Conservation (phyloP, 2,113 vertebrate genomes). For the Corythaeola cristata region DNA sequence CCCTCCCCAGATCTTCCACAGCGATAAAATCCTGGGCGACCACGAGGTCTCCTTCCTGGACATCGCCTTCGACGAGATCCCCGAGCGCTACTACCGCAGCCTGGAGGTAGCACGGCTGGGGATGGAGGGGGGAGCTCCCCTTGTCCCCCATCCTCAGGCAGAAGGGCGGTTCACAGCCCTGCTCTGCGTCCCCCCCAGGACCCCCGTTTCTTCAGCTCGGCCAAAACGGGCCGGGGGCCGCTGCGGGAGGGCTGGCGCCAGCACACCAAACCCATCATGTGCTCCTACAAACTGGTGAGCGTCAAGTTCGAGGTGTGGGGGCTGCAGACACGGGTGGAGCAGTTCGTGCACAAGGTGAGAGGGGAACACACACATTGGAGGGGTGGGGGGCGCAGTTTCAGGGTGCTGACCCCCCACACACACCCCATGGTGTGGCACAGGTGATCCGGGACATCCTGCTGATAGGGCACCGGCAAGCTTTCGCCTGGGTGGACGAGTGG, state of each 20-base stretch:
- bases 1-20: constrained; percentile 66
- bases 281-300: constrained; percentile 79
- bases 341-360: constrained; percentile 78
- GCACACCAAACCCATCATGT: constrained; percentile 74
- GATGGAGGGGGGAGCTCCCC: accelerated
- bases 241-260: constrained; percentile 76
- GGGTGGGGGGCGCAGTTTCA: accelerated
- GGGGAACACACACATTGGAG: background rate
- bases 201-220: constrained; percentile 71
- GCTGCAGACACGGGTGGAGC: constrained; percentile 77
- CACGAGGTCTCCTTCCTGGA: constrained; percentile 76
- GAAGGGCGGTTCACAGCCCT: accelerated
- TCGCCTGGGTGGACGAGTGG: constrained; percentile 80
- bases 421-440: constrained; percentile 24
- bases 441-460: constrained; percentile 78
- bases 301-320: constrained; percentile 83
- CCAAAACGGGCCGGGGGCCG: constrained; percentile 74
- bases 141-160: background rate
- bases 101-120: constrained; percentile 50
- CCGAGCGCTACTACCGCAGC: constrained; percentile 76
- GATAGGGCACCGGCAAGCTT: constrained; percentile 78
- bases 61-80: constrained; percentile 77
- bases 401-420: background rate
- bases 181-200: constrained; percentile 28
- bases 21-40: constrained; percentile 62